Percentiles rank a stretch among this genome's conserved stretches.
These are phyloP conservation scores for Choristoneura rosaceana DNA, from an alignment of 2,888 invertebrate genomes.

Conservation along the genomic window DNA sequence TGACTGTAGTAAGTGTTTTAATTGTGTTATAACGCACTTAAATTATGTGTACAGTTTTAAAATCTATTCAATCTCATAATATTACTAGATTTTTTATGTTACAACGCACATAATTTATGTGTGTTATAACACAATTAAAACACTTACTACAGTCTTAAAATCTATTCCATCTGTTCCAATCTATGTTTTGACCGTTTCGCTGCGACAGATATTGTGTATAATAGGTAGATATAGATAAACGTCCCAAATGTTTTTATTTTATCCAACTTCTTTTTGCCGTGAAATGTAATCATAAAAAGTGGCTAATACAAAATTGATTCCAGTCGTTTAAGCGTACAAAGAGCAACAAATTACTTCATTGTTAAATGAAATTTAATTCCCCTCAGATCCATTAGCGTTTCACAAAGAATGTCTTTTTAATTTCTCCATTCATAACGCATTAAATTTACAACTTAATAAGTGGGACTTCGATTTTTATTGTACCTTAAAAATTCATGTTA, in stretches of 20 bases:
- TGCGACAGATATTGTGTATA: no score
- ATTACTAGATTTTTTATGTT: no score
- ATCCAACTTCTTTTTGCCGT: background rate
- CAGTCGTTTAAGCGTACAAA: constrained; percentile 17
- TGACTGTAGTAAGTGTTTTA: no score
- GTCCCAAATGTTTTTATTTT: background rate
- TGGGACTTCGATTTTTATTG: constrained; percentile 20
- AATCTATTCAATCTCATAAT: no score
- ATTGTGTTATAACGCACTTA: no score
- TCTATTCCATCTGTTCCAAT: no score
- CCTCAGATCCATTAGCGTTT: constrained; percentile 5
- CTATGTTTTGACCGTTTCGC: no score
- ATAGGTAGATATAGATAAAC: background rate
- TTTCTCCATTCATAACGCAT: constrained; percentile 31
- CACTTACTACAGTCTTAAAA: no score
- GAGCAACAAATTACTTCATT: constrained; percentile 26
- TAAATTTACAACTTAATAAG: constrained; percentile 29
- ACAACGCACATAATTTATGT: no score
- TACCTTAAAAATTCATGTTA: constrained; percentile 35
- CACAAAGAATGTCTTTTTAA: constrained; percentile 27
- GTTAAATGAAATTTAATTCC: constrained; percentile 15
- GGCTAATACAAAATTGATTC: constrained; percentile 19
- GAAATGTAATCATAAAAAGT: constrained; percentile 13
- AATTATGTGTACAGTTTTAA: no score
- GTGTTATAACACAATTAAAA: no score